Conservation (phyloP, 2,797 vertebrate species). For the Ptychobarbus kaznakovi region DNA sequence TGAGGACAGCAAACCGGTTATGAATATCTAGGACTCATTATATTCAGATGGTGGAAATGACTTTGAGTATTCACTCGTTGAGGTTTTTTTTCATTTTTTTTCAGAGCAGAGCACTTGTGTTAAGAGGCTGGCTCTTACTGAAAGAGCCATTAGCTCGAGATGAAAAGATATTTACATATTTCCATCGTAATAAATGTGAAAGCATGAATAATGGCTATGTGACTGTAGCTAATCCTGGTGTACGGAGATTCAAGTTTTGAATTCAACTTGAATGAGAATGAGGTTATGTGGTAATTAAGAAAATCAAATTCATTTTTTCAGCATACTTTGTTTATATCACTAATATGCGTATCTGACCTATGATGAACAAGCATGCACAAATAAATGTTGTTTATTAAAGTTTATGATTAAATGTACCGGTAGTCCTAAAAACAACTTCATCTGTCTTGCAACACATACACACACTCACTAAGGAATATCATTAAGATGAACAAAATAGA, state of each 20-base stretch:
- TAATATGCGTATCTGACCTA: not conserved
- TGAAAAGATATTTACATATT: constrained; percentile 34
- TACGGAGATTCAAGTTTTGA: not conserved
- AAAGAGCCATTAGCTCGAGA: constrained; percentile 2
- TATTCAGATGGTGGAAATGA: constrained; percentile 20
- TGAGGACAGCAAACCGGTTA: not conserved
- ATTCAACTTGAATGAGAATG: not conserved
- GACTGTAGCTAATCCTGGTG: not conserved
- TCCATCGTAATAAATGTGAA: not conserved
- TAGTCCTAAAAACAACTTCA: not conserved
- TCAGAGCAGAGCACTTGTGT: not conserved
- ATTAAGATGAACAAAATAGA: not conserved
- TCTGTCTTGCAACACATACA: not conserved
- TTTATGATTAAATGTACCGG: not conserved
- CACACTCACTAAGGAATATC: not conserved
- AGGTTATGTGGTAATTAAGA: not conserved
- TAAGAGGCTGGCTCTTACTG: not conserved
- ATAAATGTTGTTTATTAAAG: not conserved
- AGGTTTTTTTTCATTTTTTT: not conserved
- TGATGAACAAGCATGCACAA: not conserved
- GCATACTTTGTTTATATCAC: not conserved
- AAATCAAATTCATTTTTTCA: not conserved
- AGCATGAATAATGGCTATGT: not conserved
- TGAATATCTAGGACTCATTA: constrained; percentile 1
- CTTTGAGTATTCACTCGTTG: not conserved